phyloP scores from a whole-genome alignment of 2,888 invertebrate genomes.

The Spodoptera littoralis region DNA sequence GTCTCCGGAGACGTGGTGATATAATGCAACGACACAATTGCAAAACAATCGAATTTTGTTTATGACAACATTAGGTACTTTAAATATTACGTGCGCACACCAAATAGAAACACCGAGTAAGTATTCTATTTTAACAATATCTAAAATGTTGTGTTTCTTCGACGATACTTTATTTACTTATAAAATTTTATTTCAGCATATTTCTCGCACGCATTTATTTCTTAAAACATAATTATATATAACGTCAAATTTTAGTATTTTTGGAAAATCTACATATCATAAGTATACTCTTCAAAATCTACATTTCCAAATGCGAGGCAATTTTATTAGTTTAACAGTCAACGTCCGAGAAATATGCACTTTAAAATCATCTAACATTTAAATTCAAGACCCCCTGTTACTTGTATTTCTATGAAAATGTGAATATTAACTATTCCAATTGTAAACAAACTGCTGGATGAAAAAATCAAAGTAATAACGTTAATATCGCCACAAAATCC shows the following conservation, averaged over 20 bases:
- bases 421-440: slow-evolving; percentile 58
- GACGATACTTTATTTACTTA: slow-evolving; percentile 36
- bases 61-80: slow-evolving; percentile 50
- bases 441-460: slow-evolving; percentile 54
- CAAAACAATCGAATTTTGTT: slow-evolving; percentile 43
- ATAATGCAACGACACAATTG: slow-evolving; percentile 42
- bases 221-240: slow-evolving; percentile 81
- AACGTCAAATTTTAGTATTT: slow-evolving; percentile 81
- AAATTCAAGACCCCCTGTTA: slow-evolving; percentile 83
- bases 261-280: slow-evolving; percentile 79
- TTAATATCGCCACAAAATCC: slow-evolving; percentile 84
- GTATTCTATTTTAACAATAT: slow-evolving; percentile 27
- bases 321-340: slow-evolving; percentile 84
- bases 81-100: slow-evolving; percentile 43
- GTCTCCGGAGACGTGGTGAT: slow-evolving; percentile 56
- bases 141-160: slow-evolving; percentile 33
- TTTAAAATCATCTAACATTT: slow-evolving; percentile 59
- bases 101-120: slow-evolving; percentile 36
- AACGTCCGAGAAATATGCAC: slow-evolving; percentile 77
- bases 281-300: slow-evolving; percentile 85
- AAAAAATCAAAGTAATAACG: slow-evolving; percentile 63
- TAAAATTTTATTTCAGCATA: slow-evolving; percentile 69
- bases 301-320: slow-evolving; percentile 89
- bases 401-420: slow-evolving; percentile 75
- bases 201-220: slow-evolving; percentile 72